phyloP scores from a whole-genome alignment of 37 sponge, comb jelly and placozoan genomes.

The Halichondria panicea region DNA sequence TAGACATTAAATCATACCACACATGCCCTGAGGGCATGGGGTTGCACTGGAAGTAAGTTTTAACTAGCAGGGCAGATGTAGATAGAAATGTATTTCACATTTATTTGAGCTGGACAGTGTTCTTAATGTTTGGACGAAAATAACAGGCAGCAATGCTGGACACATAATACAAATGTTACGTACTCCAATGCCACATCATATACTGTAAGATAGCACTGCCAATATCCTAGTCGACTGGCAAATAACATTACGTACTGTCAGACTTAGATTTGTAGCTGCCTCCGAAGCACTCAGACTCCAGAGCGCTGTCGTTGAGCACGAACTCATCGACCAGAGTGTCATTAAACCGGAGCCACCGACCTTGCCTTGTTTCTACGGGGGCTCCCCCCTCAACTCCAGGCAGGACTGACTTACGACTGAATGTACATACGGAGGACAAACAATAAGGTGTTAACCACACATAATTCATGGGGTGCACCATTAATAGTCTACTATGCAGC shows the following conservation, averaged over 20 bases:
- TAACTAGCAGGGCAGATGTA: too few relatives aligned
- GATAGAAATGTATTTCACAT: too few relatives aligned
- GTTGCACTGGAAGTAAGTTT: too few relatives aligned
- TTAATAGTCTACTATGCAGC: background rate
- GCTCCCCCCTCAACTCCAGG: background rate
- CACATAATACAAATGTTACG: background rate
- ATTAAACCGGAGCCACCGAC: conserved; percentile 89
- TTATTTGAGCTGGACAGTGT: too few relatives aligned
- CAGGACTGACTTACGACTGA: background rate
- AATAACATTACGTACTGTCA: conserved; percentile 14
- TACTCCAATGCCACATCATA: too few relatives aligned
- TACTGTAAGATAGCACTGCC: too few relatives aligned
- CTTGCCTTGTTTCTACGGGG: conserved; percentile 3
- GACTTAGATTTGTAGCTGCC: conserved; percentile 81
- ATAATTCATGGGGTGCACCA: background rate
- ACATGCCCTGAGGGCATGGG: too few relatives aligned
- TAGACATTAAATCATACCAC: too few relatives aligned
- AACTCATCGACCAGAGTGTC: conserved; percentile 88
- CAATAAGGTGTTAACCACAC: background rate
- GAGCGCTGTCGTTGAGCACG: conserved; percentile 54
- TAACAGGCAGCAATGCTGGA: too few relatives aligned
- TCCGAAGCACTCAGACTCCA: conserved; percentile 94
- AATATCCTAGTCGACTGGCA: too few relatives aligned
- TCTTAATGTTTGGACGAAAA: too few relatives aligned
- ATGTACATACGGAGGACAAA: background rate